These are phyloP conservation scores for Calidris pygmaea DNA, from an alignment of 2,113 vertebrate genomes.

Conservation along the genomic window DNA sequence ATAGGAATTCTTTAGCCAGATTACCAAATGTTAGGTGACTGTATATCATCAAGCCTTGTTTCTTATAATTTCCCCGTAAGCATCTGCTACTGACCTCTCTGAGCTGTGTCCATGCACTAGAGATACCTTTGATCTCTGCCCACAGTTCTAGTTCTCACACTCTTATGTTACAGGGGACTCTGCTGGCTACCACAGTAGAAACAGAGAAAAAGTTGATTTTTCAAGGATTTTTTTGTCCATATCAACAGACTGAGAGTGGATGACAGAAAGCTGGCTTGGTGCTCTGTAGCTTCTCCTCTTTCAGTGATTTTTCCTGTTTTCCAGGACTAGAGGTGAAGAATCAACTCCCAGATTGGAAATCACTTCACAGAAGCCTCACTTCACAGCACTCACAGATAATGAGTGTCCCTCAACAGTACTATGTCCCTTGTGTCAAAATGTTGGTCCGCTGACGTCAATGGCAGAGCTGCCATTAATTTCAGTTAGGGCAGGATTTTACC, in stretches of 20 bases:
- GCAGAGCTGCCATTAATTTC: not conserved
- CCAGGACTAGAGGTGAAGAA: not conserved
- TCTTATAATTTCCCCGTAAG: not conserved
- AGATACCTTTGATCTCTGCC: not conserved
- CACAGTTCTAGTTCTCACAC: not conserved
- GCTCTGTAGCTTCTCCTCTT: not conserved
- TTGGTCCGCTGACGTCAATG: not conserved
- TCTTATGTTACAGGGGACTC: not conserved
- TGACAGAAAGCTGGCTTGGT: not conserved
- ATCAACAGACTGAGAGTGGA: not conserved
- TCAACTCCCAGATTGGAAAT: not conserved
- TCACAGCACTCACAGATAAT: not conserved
- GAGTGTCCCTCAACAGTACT: not conserved
- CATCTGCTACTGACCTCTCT: not conserved
- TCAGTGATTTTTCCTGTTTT: not conserved
- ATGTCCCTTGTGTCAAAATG: not conserved
- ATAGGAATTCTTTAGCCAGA: not conserved
- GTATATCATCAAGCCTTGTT: not conserved
- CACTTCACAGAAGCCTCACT: not conserved
- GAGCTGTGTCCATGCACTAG: not conserved
- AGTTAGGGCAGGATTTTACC: not conserved
- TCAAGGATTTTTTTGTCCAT: not conserved
- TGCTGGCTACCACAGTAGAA: not conserved
- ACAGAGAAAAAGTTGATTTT: not conserved
- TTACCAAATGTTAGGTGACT: not conserved